A percentile compares a stretch with the other conserved stretches of the same genome.
Conservation (phyloP, 2,888 invertebrate genomes). For the Dolomedes plantarius region DNA sequence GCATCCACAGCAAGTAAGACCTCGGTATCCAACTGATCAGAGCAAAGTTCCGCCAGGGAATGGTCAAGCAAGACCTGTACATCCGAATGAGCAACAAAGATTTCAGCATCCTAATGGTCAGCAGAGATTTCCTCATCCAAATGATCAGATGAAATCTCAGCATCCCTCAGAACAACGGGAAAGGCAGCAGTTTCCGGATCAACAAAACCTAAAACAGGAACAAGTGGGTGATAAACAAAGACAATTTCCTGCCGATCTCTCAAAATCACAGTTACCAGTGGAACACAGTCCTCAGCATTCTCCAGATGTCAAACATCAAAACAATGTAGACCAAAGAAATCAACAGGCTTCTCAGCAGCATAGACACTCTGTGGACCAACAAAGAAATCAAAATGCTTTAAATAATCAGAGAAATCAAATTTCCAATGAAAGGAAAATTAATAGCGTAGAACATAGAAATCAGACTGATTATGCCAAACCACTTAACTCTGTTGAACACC, state of each 20-base stretch:
- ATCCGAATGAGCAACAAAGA: slow-evolving; percentile 15
- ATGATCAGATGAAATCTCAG: slow-evolving; percentile 31
- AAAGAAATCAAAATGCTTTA: neutral
- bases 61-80: neutral
- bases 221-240: neutral
- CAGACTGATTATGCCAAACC: neutral
- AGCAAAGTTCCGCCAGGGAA: neutral
- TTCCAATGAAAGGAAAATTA: neutral
- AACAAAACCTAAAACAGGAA: neutral
- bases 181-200: neutral
- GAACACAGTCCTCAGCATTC: neutral
- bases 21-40: slow-evolving; percentile 17
- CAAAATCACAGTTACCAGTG: neutral
- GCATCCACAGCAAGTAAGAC: neutral
- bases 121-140: slow-evolving; percentile 13
- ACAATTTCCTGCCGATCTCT: neutral
- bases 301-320: neutral
- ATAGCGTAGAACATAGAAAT: neutral
- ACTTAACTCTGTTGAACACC: neutral
- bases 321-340: neutral
- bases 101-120: neutral
- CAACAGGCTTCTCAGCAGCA: neutral
- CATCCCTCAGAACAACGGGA: slow-evolving; percentile 36
- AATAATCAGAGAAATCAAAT: neutral
- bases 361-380: neutral